A percentile compares a stretch with the other conserved stretches of the same genome.
phyloP scores from a whole-genome alignment of 1,140 invertebrate genomes.

The Neotoxoptera formosana region DNA sequence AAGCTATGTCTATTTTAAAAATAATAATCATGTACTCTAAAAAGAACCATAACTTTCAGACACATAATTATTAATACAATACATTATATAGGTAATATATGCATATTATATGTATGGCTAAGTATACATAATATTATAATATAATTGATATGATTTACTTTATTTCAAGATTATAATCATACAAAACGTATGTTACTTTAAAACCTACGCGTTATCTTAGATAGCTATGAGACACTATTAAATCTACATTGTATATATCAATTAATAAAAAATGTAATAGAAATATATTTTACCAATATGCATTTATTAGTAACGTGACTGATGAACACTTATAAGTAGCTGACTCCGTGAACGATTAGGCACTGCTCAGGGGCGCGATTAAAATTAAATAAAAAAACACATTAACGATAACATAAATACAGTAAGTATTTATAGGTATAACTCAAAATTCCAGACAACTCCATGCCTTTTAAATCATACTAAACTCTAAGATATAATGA shows the following conservation, averaged over 20 bases:
- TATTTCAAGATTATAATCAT: neutral
- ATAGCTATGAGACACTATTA: neutral
- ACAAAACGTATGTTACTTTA: neutral
- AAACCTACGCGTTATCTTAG: neutral
- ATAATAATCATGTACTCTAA: no score
- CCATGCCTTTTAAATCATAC: neutral
- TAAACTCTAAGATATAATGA: neutral
- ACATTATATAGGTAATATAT: neutral
- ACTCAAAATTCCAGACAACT: neutral
- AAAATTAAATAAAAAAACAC: neutral
- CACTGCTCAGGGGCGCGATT: neutral
- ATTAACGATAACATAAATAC: neutral
- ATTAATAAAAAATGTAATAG: neutral
- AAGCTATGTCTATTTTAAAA: neutral
- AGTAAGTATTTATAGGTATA: neutral
- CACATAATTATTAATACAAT: neutral
- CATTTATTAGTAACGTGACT: neutral
- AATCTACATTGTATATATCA: neutral
- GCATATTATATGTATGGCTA: no score
- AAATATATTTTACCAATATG: neutral
- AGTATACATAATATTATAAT: neutral
- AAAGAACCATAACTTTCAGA: neutral
- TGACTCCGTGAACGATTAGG: neutral
- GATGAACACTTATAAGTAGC: neutral
- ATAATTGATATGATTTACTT: neutral